Conservation (phyloP, 2,888 invertebrate species). For the Hermaeophaga mercurialis region DNA sequence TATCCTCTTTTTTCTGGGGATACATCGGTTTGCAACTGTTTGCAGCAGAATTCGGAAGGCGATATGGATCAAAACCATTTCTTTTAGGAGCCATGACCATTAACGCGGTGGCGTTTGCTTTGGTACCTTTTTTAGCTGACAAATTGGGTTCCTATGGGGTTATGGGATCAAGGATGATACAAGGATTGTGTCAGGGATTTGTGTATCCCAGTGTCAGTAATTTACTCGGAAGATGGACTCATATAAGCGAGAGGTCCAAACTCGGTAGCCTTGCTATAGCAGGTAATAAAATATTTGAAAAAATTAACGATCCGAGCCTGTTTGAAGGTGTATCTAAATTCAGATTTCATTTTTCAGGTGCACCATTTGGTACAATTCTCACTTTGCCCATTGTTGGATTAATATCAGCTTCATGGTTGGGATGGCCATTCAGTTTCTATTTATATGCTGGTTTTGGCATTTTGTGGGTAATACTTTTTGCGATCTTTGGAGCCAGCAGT, state of each 20-base stretch:
- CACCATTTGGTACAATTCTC: constrained; percentile 76
- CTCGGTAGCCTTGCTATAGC: constrained; percentile 19
- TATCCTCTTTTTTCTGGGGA: constrained; percentile 81
- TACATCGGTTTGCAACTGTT: constrained; percentile 74
- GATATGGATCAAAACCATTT: constrained; percentile 74
- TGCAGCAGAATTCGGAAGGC: constrained; percentile 71
- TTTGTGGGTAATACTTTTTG: constrained; percentile 64
- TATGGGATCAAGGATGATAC: constrained; percentile 68
- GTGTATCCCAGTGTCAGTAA: constrained; percentile 74
- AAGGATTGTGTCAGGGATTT: constrained; percentile 74
- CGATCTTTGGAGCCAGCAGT: constrained; percentile 66
- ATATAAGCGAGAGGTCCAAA: constrained; percentile 22
- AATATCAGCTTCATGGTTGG: constrained; percentile 67
- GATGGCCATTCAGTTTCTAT: constrained; percentile 80
- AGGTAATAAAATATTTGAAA: constrained; percentile 21
- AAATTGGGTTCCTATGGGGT: constrained; percentile 59
- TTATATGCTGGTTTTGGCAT: constrained; percentile 66
- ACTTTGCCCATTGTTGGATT: constrained; percentile 73
- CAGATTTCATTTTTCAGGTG: constrained; percentile 58
- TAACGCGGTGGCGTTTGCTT: constrained; percentile 63
- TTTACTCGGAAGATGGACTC: constrained; percentile 71
- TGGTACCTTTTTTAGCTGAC: constrained; percentile 62
- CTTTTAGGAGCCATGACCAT: constrained; percentile 62
- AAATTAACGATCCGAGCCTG: too few species aligned
- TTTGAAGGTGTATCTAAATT: too few species aligned